A percentile compares a stretch with the other conserved stretches of the same genome.
Conservation (phyloP, 2,113 vertebrate genomes). For the Sylvietta virens region DNA sequence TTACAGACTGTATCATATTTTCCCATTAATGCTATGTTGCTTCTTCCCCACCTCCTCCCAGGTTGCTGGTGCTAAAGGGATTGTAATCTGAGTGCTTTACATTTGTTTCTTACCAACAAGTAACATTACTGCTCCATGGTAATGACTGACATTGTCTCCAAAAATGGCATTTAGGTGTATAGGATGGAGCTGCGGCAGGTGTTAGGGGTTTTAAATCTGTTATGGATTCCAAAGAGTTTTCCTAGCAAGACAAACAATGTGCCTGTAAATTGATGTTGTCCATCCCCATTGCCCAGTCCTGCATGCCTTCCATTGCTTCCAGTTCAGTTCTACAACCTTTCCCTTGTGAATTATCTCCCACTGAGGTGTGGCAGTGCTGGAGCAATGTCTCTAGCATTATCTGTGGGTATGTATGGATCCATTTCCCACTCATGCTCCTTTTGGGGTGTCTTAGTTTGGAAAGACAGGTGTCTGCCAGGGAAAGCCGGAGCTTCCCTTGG, state of each 20-base stretch:
- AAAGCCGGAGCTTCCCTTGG: too few species aligned
- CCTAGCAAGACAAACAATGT: background rate
- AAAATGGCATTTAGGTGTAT: background rate
- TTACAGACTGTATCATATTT: background rate
- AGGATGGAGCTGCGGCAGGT: background rate
- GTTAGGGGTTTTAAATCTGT: background rate
- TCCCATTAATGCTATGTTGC: background rate
- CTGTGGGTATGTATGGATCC: background rate
- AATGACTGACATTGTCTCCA: background rate
- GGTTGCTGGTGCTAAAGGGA: background rate
- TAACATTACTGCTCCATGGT: background rate
- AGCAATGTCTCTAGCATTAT: background rate
- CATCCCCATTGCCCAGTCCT: background rate
- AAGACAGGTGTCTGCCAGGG: too few species aligned
- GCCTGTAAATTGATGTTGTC: background rate
- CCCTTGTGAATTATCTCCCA: rapidly evolving
- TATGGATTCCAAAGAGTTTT: background rate
- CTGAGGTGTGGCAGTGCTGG: background rate
- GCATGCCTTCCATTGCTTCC: background rate
- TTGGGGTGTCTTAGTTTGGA: too few species aligned
- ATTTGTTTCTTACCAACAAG: background rate
- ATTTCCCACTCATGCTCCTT: background rate
- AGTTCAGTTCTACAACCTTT: background rate
- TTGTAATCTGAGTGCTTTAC: background rate
- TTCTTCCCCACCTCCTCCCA: background rate